Base-by-base conservation (phyloP, 2,888 invertebrate genomes). In the Bembecia ichneumoniformis region DNA sequence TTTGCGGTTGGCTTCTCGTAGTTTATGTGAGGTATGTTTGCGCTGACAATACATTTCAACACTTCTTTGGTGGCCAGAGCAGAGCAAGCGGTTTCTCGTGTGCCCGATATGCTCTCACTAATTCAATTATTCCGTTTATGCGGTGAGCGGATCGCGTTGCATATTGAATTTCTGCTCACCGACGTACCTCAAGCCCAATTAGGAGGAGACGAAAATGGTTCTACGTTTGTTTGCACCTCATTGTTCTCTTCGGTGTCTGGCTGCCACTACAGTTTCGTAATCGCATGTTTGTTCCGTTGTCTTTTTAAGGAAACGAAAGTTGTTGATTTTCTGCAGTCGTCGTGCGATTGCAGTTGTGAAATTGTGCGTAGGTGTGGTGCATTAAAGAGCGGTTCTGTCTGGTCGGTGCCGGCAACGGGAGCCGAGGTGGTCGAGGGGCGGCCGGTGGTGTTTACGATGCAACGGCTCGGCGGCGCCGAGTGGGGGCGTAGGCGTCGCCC, bases 401-500 rank as follows among this genome's bases (percentile, higher is more conserved):
- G 77, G 74, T 58, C 68, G 66, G 66, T 60, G 64, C 57, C 56
- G 63, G 57, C 57, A 46, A 11, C 52, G 54, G 55, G 57, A 17
- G 46, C 28, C 9, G 63, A 57, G 59, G 54, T 56, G 59, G 57
- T 58, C 64, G 65, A 55, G 57, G 58, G 58, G 54, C 56, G 62
- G 58, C 68, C 66, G 74, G 80, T 77, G 80, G 82, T 79, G 80
- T 73, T 69, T 71, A 68, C 78, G 79, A 71, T 80, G 82, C 81
- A 78, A 73, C 73, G 76, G 74, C 72, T 75, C 68, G 68, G 56
- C 71, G 80, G 74, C 77, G 78, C 72, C 80, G 77, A 76, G 82
- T 77, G 83, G 82, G 86, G 86, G 82, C 84, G 83, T 82, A 82
- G 86, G 84, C 84, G 83, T 81, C 83, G 81, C 80, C 84, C 84